Conservation (phyloP, 30 jellyfish, hydroid and myxozoan species). For the Rhopilema esculentum region DNA sequence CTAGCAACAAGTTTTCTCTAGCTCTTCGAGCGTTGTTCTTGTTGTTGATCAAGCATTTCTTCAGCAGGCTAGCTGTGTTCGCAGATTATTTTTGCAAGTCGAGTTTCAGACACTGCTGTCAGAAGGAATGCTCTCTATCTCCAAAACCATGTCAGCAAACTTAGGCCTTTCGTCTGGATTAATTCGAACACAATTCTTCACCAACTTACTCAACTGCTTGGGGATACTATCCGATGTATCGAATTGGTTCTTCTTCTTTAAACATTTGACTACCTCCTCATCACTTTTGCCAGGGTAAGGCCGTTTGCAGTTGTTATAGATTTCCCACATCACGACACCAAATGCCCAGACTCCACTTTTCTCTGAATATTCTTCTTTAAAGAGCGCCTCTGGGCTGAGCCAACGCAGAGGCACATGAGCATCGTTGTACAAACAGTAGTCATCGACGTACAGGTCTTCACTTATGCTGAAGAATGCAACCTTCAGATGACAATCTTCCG, state of each 20-base stretch:
- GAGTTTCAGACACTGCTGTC: slow-evolving; percentile 74
- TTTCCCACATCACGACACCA: slow-evolving; percentile 94
- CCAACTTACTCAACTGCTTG: slow-evolving; percentile 45
- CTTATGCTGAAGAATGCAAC: slow-evolving; percentile 94
- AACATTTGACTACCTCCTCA: slow-evolving; percentile 72
- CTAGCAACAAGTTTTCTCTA: neutral
- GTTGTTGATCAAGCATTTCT: neutral
- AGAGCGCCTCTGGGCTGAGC: slow-evolving; percentile 93
- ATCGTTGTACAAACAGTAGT: slow-evolving; percentile 73
- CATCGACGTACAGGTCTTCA: slow-evolving; percentile 78
- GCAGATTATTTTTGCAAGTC: neutral
- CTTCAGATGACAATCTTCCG: slow-evolving; percentile 74
- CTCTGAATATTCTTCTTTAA: slow-evolving; percentile 82
- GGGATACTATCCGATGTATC: slow-evolving; percentile 62
- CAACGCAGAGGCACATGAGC: slow-evolving; percentile 90
- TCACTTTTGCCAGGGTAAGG: slow-evolving; percentile 78
- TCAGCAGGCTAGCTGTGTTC: neutral
- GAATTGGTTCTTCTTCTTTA: slow-evolving; percentile 61
- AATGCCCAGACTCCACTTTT: slow-evolving; percentile 98
- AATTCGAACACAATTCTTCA: slow-evolving; percentile 75
- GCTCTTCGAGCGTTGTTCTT: neutral
- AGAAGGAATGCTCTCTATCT: slow-evolving; percentile 67
- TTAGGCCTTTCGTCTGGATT: slow-evolving; percentile 85
- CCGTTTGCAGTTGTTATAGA: slow-evolving; percentile 67
- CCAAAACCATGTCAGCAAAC: slow-evolving; percentile 72